Evolutionary conservation across 2,888 invertebrate genomes (phyloP).

Genomic region (Drosophila merina): DNA sequence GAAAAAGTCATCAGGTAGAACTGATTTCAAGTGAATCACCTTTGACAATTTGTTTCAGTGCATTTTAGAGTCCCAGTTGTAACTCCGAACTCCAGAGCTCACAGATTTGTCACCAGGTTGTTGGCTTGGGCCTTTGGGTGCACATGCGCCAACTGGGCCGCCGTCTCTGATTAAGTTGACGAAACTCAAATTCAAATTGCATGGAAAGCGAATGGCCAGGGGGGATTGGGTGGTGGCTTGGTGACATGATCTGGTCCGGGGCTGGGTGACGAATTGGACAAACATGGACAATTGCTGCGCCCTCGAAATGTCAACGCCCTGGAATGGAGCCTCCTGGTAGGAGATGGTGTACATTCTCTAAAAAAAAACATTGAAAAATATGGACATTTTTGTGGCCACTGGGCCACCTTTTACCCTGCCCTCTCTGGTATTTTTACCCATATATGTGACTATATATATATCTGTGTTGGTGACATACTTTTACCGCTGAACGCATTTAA

Average conservation of each 20-base stretch:
- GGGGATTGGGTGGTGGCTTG: not conserved
- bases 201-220: not conserved
- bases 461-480: conserved; percentile 65
- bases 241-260: conserved; percentile 44
- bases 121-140: conserved; percentile 46
- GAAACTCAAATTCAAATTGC: conserved; percentile 72
- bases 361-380: too few species aligned
- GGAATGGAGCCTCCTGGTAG: conserved; percentile 11
- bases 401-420: conserved; percentile 19
- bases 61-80: conserved; percentile 41
- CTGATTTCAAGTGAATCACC: too few species aligned
- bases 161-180: conserved; percentile 73
- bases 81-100: conserved; percentile 20
- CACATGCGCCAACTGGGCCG: conserved; percentile 60
- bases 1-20: too few species aligned
- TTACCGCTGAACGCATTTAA: conserved; percentile 76
- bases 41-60: conserved; percentile 6
- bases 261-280: conserved; percentile 55
- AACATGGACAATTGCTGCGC: conserved; percentile 65
- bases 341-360: too few species aligned
- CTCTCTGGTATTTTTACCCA: not conserved
- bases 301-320: conserved; percentile 79
- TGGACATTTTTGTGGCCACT: not conserved
- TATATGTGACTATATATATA: not conserved
- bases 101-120: conserved; percentile 75